Conservation (phyloP, 2,113 vertebrate species). For the Mesocricetus auratus region DNA sequence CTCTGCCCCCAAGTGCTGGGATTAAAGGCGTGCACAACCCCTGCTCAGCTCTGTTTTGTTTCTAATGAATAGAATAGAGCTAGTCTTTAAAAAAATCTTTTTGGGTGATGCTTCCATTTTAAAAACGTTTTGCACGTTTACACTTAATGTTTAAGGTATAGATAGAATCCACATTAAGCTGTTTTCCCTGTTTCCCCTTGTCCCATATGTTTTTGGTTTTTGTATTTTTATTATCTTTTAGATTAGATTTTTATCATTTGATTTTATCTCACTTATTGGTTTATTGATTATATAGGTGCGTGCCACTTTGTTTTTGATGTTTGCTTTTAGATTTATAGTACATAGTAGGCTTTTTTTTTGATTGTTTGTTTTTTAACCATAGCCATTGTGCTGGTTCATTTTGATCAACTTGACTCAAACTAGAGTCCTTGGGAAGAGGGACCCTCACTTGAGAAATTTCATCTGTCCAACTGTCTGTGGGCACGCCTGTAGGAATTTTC, state of each 20-base stretch:
- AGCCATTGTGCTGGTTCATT: not conserved
- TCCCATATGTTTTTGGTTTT: not conserved
- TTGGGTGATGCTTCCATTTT: not conserved
- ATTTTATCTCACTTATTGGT: not conserved
- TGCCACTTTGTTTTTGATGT: not conserved
- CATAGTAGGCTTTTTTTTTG: not conserved
- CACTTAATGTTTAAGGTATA: not conserved
- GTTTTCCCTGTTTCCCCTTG: too few relatives aligned
- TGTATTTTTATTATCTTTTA: not conserved
- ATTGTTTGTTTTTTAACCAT: not conserved
- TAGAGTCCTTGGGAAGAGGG: not conserved
- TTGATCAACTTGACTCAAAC: not conserved
- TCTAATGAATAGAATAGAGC: not conserved
- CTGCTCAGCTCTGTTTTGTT: not conserved
- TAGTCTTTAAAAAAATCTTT: not conserved
- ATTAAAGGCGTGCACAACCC: too few relatives aligned
- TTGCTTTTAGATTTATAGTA: not conserved
- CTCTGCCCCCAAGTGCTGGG: too few relatives aligned
- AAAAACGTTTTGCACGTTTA: not conserved
- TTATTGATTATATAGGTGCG: not conserved
- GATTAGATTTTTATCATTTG: not conserved
- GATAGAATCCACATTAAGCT: not conserved
- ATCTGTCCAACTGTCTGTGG: not conserved
- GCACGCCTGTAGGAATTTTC: not conserved
- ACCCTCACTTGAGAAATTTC: not conserved